phyloP scores from a whole-genome alignment of 1,140 invertebrate species.

The Hydropsyche tenuis region DNA sequence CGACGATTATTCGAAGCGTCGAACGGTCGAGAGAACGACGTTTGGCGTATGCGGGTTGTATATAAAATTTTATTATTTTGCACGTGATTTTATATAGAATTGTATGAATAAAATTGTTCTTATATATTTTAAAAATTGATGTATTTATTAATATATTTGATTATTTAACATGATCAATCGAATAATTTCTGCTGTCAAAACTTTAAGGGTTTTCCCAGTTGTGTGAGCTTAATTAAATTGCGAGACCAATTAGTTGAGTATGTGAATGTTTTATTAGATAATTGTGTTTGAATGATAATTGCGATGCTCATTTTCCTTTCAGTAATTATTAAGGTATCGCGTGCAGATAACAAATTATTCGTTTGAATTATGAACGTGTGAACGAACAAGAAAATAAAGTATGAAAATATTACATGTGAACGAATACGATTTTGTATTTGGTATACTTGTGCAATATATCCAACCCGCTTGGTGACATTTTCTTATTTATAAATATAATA shows the following conservation, averaged over 20 bases:
- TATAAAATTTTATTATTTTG: no score
- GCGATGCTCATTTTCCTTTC: background rate
- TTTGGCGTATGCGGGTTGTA: no score
- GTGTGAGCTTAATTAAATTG: no score
- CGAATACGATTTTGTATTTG: no score
- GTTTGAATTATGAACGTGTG: background rate
- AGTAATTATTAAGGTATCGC: background rate
- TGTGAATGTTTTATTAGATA: background rate
- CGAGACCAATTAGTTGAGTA: no score
- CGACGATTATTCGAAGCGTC: background rate
- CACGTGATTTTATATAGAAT: no score
- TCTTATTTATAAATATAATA: no score
- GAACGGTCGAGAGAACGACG: background rate
- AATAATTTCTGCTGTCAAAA: no score
- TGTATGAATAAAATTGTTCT: no score
- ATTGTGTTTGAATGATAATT: constrained; percentile 3
- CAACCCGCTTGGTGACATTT: no score
- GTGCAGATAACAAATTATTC: background rate
- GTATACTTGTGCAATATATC: no score
- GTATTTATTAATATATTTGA: background rate
- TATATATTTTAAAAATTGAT: background rate
- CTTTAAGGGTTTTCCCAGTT: no score
- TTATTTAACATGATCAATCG: background rate
- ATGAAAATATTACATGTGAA: background rate
- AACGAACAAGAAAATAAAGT: background rate